Conservation (phyloP, 2,113 vertebrate species). For the Megaceryle torquata region DNA sequence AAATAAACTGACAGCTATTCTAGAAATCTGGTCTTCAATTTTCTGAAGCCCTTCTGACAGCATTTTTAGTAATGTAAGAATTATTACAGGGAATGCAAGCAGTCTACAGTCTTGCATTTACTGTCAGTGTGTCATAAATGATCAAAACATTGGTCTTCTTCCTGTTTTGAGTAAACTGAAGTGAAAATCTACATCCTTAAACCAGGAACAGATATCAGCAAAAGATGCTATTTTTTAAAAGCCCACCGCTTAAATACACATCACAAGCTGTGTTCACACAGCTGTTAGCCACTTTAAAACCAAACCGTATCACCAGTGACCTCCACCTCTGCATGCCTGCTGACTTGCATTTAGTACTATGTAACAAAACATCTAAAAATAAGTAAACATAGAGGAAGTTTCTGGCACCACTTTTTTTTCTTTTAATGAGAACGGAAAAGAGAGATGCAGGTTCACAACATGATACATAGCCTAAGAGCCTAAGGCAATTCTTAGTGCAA, state of each 20-base stretch:
- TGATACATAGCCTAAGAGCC: neutral
- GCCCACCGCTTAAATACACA: neutral
- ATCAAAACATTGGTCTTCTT: neutral
- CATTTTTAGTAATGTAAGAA: constrained; percentile 3
- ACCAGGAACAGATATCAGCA: neutral
- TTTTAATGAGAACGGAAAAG: neutral
- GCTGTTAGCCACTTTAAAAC: neutral
- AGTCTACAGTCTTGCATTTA: neutral
- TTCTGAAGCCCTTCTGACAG: constrained; percentile 4
- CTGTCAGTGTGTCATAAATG: neutral
- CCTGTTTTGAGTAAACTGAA: neutral
- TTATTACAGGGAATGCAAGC: neutral
- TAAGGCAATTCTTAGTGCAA: neutral
- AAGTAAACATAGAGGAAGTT: neutral
- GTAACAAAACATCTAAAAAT: neutral
- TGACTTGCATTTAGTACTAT: neutral
- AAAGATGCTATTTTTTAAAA: neutral
- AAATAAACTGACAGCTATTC: constrained; percentile 28
- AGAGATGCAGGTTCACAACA: neutral
- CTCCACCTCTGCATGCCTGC: neutral
- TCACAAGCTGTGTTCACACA: neutral
- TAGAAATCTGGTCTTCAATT: constrained; percentile 30
- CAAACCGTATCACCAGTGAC: neutral
- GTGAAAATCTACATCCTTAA: constrained; percentile 12
- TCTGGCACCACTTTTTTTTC: neutral